These are phyloP conservation scores for Callopanchax toddi DNA, from an alignment of 2,113 vertebrate species.

Conservation along the genomic window DNA sequence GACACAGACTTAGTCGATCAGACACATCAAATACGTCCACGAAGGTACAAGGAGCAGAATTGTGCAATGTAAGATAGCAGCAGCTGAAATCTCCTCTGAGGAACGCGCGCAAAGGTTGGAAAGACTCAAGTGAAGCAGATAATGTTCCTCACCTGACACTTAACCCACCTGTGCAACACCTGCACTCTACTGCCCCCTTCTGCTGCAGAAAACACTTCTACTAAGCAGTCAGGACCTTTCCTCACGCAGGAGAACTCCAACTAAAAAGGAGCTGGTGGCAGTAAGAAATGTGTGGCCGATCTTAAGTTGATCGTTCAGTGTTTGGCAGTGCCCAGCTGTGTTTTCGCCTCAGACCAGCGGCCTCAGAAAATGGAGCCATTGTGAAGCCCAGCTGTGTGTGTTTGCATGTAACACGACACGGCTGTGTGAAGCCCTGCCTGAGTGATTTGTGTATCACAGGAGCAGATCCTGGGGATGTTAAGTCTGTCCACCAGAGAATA, in stretches of 20 bases:
- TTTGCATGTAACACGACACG: conserved; percentile 59
- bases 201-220: conserved; percentile 23
- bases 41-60: background rate
- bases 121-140: background rate
- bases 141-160: conserved; percentile 35
- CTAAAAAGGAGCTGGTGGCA: too few relatives aligned
- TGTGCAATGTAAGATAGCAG: conserved; percentile 17
- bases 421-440: conserved; percentile 15
- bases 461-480: conserved; percentile 28
- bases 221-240: background rate
- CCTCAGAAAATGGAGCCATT: conserved; percentile 35
- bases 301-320: background rate
- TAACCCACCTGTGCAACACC: conserved; percentile 61
- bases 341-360: conserved; percentile 16
- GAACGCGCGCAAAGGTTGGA: conserved; percentile 16
- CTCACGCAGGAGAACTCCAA: background rate
- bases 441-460: conserved; percentile 9
- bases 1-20: background rate
- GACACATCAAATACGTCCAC: conserved; percentile 2
- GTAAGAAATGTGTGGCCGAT: background rate
- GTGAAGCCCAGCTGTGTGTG: conserved; percentile 28
- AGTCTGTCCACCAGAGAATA: conserved; percentile 26
- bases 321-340: conserved; percentile 12
- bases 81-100: background rate
- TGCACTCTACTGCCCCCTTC: conserved; percentile 71